Base-by-base conservation (phyloP, 2,888 invertebrate species). In the Hyposoter dolosus region DNA sequence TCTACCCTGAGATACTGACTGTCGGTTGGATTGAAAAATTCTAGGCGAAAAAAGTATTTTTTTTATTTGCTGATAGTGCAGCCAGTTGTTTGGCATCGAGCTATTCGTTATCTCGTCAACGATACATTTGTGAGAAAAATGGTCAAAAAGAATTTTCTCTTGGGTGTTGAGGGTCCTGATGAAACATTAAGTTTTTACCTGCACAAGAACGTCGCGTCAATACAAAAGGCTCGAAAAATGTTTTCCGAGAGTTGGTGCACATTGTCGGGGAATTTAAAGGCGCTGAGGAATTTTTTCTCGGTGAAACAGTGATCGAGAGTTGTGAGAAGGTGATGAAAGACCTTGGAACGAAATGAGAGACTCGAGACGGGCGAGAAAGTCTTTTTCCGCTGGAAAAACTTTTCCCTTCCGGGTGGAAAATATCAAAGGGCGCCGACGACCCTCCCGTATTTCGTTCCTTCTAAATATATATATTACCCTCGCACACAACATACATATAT, bases 381-480 rank as follows among this genome's bases (percentile, higher is more conserved):
- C 56, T 85, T 65, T 80, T 81, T 83, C 72, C 76, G 76, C 76
- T 80, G 66, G 80, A 83, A 86, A 86, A 86, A 83, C 79, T 83
- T 76, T 45, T 83, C 80, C 77, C 77, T 77, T 80, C 71, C 83
- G 47, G 50, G 63, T 66, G 17, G 60, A 60, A 81, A 83, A 77
- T 81, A 71, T 80, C 72, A 77, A 86, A 86, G 77, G 40, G 35
- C 68, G 63, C 56, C 78, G 68, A 35, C 47, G 63, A 68, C 19
- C 56, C 65, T 72, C 32, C 17, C 50, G 63, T 71, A 74, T 82
- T 71, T 82, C 82, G 40, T 79, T 85, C 66, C 45, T 56, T 79
- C 60, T 65, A 82, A 71, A 86, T 53, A 84, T 86, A 87, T 82
- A 85, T 72, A 82, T 66, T 65, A 76, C 63, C 71, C 50, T 32